Evolutionary conservation across 1,140 invertebrate species (phyloP).

Genomic region (Delia radicum): DNA sequence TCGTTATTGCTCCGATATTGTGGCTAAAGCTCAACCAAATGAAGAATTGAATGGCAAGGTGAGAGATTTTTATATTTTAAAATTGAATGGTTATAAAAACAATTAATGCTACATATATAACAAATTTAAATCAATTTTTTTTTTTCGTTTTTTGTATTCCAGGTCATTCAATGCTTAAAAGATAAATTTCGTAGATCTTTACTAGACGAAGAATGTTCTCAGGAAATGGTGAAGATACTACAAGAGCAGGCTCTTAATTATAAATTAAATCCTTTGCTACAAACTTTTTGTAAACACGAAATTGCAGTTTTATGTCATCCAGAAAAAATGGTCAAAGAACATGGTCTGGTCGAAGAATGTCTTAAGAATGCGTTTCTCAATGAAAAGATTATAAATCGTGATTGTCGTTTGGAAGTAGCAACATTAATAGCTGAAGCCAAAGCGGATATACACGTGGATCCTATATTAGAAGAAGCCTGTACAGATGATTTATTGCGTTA

Average conservation of each 20-base stretch:
- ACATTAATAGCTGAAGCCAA: conserved; percentile 76
- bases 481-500: conserved; percentile 78
- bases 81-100: no score
- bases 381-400: conserved; percentile 70
- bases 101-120: background rate
- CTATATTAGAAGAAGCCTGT: conserved; percentile 75
- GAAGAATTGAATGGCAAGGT: conserved; percentile 65
- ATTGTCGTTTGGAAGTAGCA: conserved; percentile 79
- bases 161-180: conserved; percentile 71
- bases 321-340: conserved; percentile 58
- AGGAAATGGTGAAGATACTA: conserved; percentile 77
- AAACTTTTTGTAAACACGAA: conserved; percentile 73
- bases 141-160: background rate
- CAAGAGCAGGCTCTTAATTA: conserved; percentile 86
- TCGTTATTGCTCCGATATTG: conserved; percentile 65
- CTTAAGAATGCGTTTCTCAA: conserved; percentile 77
- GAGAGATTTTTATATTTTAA: conserved; percentile 16
- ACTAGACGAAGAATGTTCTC: conserved; percentile 73
- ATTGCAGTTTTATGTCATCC: conserved; percentile 65
- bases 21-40: conserved; percentile 56
- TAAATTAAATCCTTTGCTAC: conserved; percentile 79
- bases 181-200: conserved; percentile 74
- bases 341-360: conserved; percentile 78
- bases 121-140: background rate
- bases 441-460: conserved; percentile 83